Evolutionary conservation across 2,888 invertebrate genomes (phyloP), one percentile per base, ranked within the genome.

Genomic region (Pristionchus entomophagus): DNA sequence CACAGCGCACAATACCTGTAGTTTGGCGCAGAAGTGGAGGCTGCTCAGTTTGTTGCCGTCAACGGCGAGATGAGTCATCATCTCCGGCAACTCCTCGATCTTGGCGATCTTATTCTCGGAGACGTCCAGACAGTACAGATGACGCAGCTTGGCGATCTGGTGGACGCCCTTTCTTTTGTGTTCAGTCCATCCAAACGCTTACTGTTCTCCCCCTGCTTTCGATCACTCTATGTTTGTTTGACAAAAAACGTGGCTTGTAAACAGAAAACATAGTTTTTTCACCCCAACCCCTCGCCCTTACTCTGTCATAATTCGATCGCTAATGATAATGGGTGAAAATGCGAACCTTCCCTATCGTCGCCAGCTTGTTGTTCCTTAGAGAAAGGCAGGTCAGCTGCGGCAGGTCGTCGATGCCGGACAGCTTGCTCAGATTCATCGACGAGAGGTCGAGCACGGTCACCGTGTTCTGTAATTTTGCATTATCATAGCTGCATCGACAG

Each of bases 401-500:
- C 35, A 92, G 77, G 17, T 89, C 87, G 62, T 91, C 91, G 56
- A 92, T 89, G 17, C 91, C 92, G 29, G 89, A 87, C 26, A 92
- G 77, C 85, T 91, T 91, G 19, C 87, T 88, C 22, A 92, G 53
- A 53, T 90, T 89, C 73, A 88, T 86, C 6, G 88, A 89, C 4
- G 88, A 88, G 17, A 92, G 80, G 62, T 92, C 91, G 35, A 92
- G 86, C 49, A 87, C 86, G 2, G 89, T 91, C 35, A 91, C 85
- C 14, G 81, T 84, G 19, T 86, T 62, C 89, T 91, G 87, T 86
- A 90, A 19, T 8, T 73, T 38, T 12, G 14, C 3, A 22, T 41
- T 6, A n/a, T n/a, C n/a, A n/a, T n/a, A n/a, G n/a, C n/a, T n/a
- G n/a, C n/a, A n/a, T n/a, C n/a, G n/a, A n/a, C n/a, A n/a, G n/a